Evolutionary conservation across 2,888 invertebrate species (phyloP), one percentile per base, ranked within the genome.

Genomic region (Frankliniella intonsa): DNA sequence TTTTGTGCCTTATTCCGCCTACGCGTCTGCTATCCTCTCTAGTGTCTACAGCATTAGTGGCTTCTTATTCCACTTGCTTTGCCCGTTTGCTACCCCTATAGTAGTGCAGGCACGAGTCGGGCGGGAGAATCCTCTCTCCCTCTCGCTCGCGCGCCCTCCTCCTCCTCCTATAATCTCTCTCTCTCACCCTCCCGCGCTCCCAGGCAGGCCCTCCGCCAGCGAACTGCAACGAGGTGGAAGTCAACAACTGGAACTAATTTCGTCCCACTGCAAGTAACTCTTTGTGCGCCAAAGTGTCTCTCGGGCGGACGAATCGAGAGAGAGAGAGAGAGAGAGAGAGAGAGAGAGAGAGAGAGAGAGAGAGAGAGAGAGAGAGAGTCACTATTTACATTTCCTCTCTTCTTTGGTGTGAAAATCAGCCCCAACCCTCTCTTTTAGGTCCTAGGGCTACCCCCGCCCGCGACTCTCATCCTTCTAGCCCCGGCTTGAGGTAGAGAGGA

Each of bases 321-420:
- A 55, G 55, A 55, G 1, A 55, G 55, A 14, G 38, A 38, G 38
- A 38, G 38, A 38, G 38, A 38, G 38, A 38, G 5, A 38, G 38
- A 38, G 38, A 38, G 38, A 38, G 38, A 5, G 38, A 38, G 38
- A 55, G 1, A 55, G 55, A 14, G 38, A 38, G 38, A 38, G 38
- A 38, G 38, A 38, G 38, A 38, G 5, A 38, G 38, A 38, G 38
- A 38, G 38, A 38, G 38, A 5, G 38, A 38, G 38, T 38, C 38
- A 38, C 38, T 25, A 76, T 76, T 76, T 76, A 22, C 69, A 76
- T 76, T 10, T 76, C 69, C 69, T 12, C 69, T 25, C 69, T 76
- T 76, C 69, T 76, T 76, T 76, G 69, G 69, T 76, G 69, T 76
- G 69, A 76, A 76, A 76, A 76, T 76, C 69, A 76, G 69, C 69